Evolutionary conservation across 2,797 vertebrate genomes (phyloP).

Genomic region (Melanotaenia maccullochi): DNA sequence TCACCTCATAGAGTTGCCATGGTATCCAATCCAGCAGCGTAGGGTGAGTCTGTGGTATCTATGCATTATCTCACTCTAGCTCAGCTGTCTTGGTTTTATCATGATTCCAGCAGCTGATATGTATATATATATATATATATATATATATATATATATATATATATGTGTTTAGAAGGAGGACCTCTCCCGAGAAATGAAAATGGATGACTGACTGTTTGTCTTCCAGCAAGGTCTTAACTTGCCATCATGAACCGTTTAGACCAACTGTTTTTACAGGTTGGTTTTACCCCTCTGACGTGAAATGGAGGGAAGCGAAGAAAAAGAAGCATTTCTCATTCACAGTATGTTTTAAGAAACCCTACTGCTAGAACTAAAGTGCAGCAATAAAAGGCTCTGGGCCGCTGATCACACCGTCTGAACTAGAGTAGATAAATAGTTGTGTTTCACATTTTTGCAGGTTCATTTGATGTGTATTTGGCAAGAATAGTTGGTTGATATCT

Average conservation of each 20-base stretch:
- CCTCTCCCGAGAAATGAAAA: constrained; percentile 54
- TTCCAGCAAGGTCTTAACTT: constrained; percentile 50
- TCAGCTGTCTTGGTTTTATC: constrained; percentile 60
- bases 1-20: constrained; percentile 72
- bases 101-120: constrained; percentile 44
- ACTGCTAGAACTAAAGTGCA: constrained; percentile 42
- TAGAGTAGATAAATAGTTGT: constrained; percentile 66
- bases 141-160: too few species aligned
- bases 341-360: constrained; percentile 37
- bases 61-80: constrained; percentile 33
- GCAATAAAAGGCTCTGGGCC: constrained; percentile 43
- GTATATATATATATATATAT: not conserved
- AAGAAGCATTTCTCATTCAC: constrained; percentile 39
- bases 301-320: constrained; percentile 28
- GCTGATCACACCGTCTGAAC: constrained; percentile 38
- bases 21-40: constrained; percentile 64
- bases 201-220: constrained; percentile 55
- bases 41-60: constrained; percentile 45
- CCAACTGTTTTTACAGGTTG: constrained; percentile 66
- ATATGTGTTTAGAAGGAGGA: not conserved
- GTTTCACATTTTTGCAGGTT: constrained; percentile 68
- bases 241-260: constrained; percentile 48
- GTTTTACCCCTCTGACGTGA: constrained; percentile 40
- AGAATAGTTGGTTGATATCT: constrained; percentile 8
- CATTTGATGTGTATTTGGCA: constrained; percentile 62